These are phyloP conservation scores for Thomomys bottae DNA, from an alignment of 2,113 vertebrate genomes.

Conservation along the genomic window DNA sequence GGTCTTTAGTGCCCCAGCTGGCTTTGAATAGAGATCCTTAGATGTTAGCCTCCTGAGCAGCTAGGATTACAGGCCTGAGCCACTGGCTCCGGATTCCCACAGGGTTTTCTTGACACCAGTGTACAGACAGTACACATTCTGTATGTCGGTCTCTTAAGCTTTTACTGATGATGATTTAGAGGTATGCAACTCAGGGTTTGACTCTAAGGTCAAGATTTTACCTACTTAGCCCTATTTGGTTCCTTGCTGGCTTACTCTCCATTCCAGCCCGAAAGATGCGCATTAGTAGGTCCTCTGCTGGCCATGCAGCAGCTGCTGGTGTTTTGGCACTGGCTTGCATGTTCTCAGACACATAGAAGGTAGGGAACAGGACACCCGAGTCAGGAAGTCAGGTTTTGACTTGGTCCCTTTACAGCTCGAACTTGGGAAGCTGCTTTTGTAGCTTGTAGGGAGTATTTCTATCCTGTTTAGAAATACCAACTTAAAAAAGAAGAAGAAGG, in stretches of 20 bases:
- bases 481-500: too few relatives aligned
- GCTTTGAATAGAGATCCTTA: too few relatives aligned
- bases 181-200: not conserved
- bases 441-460: not conserved
- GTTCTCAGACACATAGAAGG: not conserved
- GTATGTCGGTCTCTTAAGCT: not conserved
- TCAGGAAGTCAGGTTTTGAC: not conserved
- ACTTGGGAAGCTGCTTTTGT: not conserved
- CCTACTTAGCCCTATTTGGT: not conserved
- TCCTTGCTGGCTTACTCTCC: not conserved
- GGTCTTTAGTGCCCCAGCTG: too few relatives aligned
- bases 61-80: too few relatives aligned
- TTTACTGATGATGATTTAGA: not conserved
- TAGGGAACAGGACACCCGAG: not conserved
- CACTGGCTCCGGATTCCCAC: too few relatives aligned
- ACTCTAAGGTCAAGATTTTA: not conserved
- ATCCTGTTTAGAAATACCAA: not conserved
- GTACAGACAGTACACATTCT: not conserved
- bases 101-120: not conserved
- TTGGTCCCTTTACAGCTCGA: not conserved
- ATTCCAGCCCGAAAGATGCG: not conserved
- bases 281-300: not conserved
- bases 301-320: not conserved
- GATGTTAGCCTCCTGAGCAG: too few relatives aligned
- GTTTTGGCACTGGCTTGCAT: fast-evolving